These are phyloP conservation scores for Dasyornis broadbenti DNA, from an alignment of 2,113 vertebrate species.

Conservation along the genomic window DNA sequence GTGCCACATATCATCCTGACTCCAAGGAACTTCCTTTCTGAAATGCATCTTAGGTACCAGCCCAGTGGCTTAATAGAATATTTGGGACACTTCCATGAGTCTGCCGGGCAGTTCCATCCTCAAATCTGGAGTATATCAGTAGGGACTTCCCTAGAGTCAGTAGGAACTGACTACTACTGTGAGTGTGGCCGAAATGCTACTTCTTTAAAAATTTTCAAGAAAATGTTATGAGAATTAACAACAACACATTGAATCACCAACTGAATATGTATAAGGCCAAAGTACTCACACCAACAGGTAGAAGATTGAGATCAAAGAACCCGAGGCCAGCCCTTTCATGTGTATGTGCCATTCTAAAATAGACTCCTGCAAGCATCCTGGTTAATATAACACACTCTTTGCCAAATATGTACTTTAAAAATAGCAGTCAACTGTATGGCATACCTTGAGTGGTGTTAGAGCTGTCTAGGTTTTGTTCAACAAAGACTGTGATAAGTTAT, in stretches of 20 bases:
- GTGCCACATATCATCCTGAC: not conserved
- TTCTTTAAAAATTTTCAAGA: not conserved
- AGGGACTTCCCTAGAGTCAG: not conserved
- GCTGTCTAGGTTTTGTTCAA: not conserved
- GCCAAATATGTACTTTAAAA: conserved; percentile 35
- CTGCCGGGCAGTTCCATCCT: not conserved
- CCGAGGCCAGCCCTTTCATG: not conserved
- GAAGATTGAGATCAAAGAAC: not conserved
- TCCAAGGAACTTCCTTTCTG: not conserved
- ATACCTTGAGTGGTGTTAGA: not conserved
- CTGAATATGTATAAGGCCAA: not conserved
- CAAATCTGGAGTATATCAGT: not conserved
- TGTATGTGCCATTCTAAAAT: not conserved
- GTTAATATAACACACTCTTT: not conserved
- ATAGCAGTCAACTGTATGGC: conserved; percentile 1
- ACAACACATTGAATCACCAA: not conserved
- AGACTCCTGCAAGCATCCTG: not conserved
- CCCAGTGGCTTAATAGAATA: not conserved
- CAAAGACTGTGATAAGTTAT: not conserved
- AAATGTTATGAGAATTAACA: not conserved
- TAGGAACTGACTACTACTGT: not conserved
- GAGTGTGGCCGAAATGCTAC: not conserved
- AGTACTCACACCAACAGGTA: not conserved
- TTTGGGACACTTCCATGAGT: not conserved
- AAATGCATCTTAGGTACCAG: conserved; percentile 1